Base-by-base conservation (phyloP, 2,888 invertebrate species). In the Boloria selene region DNA sequence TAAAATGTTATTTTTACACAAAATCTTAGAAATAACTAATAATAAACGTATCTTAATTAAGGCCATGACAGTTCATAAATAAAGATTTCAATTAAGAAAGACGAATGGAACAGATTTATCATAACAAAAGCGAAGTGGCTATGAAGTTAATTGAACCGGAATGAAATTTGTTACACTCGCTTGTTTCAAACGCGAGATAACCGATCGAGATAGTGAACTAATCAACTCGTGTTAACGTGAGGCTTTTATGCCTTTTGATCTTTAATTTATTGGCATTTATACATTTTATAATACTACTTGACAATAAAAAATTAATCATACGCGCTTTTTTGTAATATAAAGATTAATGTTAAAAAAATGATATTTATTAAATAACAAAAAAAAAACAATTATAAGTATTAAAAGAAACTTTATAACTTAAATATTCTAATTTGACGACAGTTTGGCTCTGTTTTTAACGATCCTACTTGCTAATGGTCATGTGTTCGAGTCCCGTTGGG, bases 141-240 rank as follows among this genome's bases (percentile, higher is more conserved):
- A 68, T 70, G 56, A 70, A 68, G 52, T 63, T 69, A 67, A 68
- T 67, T 68, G 65, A 88, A 87, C 87, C 87, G 86, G 86, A 88
- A 88, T 88, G 85, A 86, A 87, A 90, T 87, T 88, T 86, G 89
- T 84, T 59, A 65, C 58, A 68, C 70, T 52, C 49, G 45, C 31
- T 67, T 54, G 53, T 62, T 59, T 45, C 68, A 61, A 59, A 49
- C 52, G 31, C 31, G 65, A 62, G 62, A 56, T 58, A 61, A 47
- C 31, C 38, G 16, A 13, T 10, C 31, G 13, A 51, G 51, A 61
- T 65, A 52, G 47, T 59, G 49, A n/a, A 22, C 26, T 22, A 13
- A 62, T 22, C 18, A 47, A 17, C 14, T 44, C 18, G 38, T 42
- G 42, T 44, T 56, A 56, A n/a, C 22, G 55, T 55, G 18, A 22